A percentile compares a stretch with the other conserved stretches of the same genome.
Evolutionary conservation across 1,140 invertebrate genomes (phyloP).

Genomic region (Drosophila persimilis): DNA sequence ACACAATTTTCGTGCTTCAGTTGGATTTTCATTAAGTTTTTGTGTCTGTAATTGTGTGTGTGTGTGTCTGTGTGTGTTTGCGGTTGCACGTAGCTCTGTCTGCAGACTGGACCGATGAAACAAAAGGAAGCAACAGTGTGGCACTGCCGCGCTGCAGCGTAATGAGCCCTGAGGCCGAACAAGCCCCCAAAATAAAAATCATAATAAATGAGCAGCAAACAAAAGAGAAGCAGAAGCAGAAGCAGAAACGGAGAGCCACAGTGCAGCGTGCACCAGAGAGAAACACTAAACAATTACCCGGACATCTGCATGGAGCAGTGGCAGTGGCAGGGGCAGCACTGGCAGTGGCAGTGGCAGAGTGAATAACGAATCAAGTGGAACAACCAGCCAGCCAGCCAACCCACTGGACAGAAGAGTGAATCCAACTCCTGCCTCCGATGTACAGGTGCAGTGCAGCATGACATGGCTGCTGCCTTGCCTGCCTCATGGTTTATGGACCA

Average conservation of each 20-base stretch:
- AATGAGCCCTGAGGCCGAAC: conserved; percentile 30
- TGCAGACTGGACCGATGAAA: conserved; percentile 53
- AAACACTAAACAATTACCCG: conserved; percentile 71
- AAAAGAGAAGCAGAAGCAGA: conserved; percentile 7
- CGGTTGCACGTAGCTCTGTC: conserved; percentile 46
- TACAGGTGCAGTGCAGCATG: conserved; percentile 55
- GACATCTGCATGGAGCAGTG: conserved; percentile 53
- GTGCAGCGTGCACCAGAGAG: conserved; percentile 34
- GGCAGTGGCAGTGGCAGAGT: no score
- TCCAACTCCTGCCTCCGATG: conserved; percentile 1
- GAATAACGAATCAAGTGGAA: conserved; percentile 59
- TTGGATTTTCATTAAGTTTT: conserved; percentile 63
- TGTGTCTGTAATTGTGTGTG: conserved; percentile 21
- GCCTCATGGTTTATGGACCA: conserved; percentile 45
- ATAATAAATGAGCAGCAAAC: conserved; percentile 41
- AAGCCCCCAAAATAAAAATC: conserved; percentile 52
- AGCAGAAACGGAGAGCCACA: conserved; percentile 7
- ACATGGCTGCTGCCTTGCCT: conserved; percentile 10
- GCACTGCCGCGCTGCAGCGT: conserved; percentile 32
- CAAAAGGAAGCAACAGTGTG: conserved; percentile 50
- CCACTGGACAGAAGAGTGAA: background rate
- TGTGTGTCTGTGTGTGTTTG: conserved; percentile 31
- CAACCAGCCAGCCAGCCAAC: conserved; percentile 41
- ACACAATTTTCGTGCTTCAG: conserved; percentile 77
- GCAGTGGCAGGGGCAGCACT: no score